Conservation (phyloP, 2,888 invertebrate genomes). For the Aspidiotus destructor region DNA sequence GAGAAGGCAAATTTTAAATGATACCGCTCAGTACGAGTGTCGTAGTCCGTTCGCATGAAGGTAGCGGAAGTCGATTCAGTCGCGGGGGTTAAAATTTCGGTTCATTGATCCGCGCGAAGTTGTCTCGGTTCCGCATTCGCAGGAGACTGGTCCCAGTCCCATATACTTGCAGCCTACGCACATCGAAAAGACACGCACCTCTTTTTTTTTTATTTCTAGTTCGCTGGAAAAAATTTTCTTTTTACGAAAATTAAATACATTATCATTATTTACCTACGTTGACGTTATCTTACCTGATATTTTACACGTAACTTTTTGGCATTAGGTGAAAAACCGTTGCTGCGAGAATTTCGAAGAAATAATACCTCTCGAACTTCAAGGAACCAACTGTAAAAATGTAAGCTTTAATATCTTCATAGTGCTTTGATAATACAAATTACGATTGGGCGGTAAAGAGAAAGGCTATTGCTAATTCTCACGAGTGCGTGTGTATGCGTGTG, state of each 20-base stretch:
- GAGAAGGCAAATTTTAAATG: too few species aligned
- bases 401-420: neutral
- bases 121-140: neutral
- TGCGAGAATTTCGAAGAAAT: slow-evolving; percentile 2
- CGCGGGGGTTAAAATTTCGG: neutral
- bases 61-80: neutral
- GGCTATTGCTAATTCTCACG: too few species aligned
- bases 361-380: neutral
- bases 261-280: neutral
- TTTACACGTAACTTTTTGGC: slow-evolving; percentile 2
- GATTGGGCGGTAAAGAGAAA: too few species aligned
- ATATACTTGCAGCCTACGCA: neutral
- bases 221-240: neutral
- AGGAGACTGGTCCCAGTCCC: neutral
- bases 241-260: neutral
- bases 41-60: too few species aligned
- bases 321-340: neutral
- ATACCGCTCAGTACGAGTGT: too few species aligned
- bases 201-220: neutral
- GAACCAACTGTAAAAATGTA: neutral
- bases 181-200: neutral
- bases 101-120: neutral
- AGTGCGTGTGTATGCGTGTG: too few species aligned
- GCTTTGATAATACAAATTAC: too few species aligned
- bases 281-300: neutral